Evolutionary conservation across 2,113 vertebrate genomes (phyloP).

Genomic region (Desmodus rotundus): DNA sequence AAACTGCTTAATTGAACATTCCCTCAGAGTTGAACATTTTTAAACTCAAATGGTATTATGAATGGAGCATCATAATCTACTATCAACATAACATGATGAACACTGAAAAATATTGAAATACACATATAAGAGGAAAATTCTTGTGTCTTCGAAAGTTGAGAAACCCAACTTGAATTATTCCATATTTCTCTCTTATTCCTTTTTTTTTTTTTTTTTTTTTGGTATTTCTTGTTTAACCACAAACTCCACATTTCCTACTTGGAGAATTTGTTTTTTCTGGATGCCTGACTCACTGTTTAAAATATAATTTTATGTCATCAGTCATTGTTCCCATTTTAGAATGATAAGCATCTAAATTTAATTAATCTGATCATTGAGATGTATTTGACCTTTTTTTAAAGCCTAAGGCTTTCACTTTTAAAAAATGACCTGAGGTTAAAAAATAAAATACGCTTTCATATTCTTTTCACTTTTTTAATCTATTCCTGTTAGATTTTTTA

Average conservation of each 20-base stretch:
- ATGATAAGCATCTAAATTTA: constrained; percentile 1
- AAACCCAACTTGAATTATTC: background rate
- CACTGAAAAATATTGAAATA: background rate
- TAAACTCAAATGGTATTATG: background rate
- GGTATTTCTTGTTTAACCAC: background rate
- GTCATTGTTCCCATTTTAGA: background rate
- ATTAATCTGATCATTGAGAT: background rate
- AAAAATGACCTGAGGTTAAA: background rate
- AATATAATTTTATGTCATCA: background rate
- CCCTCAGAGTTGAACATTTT: background rate
- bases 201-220: background rate
- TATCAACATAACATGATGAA: background rate
- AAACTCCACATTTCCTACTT: background rate
- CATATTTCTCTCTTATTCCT: background rate
- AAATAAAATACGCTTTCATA: background rate
- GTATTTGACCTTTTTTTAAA: background rate
- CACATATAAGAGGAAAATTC: background rate
- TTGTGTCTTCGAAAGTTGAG: background rate
- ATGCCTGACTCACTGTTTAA: background rate
- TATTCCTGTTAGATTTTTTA: background rate
- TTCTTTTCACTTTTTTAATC: background rate
- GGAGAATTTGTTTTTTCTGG: background rate
- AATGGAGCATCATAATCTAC: background rate
- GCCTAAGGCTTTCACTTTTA: background rate
- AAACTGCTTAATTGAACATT: constrained; percentile 80